Base-by-base conservation (phyloP, 2,888 invertebrate genomes). In the Allophyes oxyacanthae region DNA sequence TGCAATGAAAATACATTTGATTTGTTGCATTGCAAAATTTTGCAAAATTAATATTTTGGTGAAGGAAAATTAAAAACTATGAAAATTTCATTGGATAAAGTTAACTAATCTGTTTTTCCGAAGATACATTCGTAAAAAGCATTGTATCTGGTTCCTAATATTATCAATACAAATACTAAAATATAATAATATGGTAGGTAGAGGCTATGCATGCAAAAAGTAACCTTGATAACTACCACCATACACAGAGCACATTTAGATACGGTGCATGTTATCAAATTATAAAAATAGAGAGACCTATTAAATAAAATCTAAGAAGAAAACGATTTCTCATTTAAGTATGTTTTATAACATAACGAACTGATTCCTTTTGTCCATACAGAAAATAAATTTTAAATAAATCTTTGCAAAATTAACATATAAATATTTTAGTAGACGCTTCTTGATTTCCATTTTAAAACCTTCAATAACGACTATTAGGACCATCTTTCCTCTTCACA, bases 21-120 rank as follows among this genome's bases (percentile, higher is more conserved):
- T 36, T 64, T 70, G 42, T 50, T 26, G 50, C 64, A 70, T 55
- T 54, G 46, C 26, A 37, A 40, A 33, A 15, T 6, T 33, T 9
- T 14, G 26, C 28, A 37, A 20, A 1, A 11, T 41, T 32, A 4
- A 6, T 6, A 30, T 30, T 26, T 13, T 42, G 26, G 40, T 52
- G 13, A 8, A 11, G 20, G 33, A 41, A 15, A 0, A 5, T 10
- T 20, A 20, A 20, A 20, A 20, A 20, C 2, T 4, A 20, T 20
- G 20, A 20, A 20, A 20, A 20, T 20, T 20, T 20, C 20, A 3
- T 20, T 4, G 4, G 20, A 20, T 4, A 20, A 20, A 37, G 3
- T 28, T 8, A 6, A 28, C 28, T 28, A 28, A 28, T 28, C 2
- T 28, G 6, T 28, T 6, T 28, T 8, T 28, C 7, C 28, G 8